Evolutionary conservation across 1,140 invertebrate genomes (phyloP).

Genomic region (Agraylea sexmaculata): DNA sequence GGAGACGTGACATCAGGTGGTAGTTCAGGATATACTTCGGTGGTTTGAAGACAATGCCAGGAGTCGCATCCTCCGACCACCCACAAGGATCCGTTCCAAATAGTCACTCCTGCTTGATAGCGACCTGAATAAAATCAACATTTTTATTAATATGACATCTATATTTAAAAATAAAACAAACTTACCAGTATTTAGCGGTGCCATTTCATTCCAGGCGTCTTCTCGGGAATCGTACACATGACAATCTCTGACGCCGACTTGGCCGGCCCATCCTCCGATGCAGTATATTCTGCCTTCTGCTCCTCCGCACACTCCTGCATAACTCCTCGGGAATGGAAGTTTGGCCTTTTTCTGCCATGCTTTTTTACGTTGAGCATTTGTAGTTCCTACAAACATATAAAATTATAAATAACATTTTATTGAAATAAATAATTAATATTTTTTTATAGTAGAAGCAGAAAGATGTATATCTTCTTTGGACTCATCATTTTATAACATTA

Average conservation of each 20-base stretch:
- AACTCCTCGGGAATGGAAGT: constrained; percentile 53
- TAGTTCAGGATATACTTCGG: constrained; percentile 36
- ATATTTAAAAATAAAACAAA: not conserved
- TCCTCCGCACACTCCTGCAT: constrained; percentile 60
- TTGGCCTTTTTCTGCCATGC: constrained; percentile 53
- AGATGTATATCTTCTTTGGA: too few species aligned
- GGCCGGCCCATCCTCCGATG: constrained; percentile 67
- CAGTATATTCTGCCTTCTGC: constrained; percentile 44
- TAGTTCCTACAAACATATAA: constrained; percentile 14
- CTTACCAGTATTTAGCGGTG: constrained; percentile 49
- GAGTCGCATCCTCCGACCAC: constrained; percentile 74
- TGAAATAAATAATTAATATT: not conserved
- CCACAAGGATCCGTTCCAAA: constrained; percentile 55
- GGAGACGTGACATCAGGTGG: constrained; percentile 15
- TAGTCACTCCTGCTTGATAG: constrained; percentile 65
- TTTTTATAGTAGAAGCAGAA: too few species aligned
- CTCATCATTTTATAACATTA: too few species aligned
- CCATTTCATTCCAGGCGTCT: constrained; percentile 54
- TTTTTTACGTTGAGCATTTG: constrained; percentile 19
- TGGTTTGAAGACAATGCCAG: constrained; percentile 56
- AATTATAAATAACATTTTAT: constrained; percentile 2
- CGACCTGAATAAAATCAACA: constrained; percentile 40
- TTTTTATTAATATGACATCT: not conserved
- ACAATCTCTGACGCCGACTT: constrained; percentile 60
- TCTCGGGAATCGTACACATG: constrained; percentile 55